These are phyloP conservation scores for Nemurella pictetii DNA, from an alignment of 2,888 invertebrate species.

Conservation along the genomic window DNA sequence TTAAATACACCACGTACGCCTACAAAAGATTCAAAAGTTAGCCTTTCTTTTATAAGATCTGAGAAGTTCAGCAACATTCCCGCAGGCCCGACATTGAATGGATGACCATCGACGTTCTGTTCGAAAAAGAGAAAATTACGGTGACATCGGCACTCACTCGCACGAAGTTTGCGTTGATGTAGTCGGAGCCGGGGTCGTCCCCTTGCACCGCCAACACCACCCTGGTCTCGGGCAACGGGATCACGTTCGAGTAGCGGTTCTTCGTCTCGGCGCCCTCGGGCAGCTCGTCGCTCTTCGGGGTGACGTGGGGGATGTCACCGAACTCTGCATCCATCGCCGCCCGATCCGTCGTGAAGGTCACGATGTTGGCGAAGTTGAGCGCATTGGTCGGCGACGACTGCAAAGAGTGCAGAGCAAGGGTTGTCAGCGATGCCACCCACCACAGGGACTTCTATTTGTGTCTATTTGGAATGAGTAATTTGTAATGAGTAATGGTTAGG, in stretches of 20 bases:
- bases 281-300: constrained; percentile 77
- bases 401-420: too few relatives aligned
- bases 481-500: too few relatives aligned
- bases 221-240: constrained; percentile 88
- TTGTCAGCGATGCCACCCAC: too few relatives aligned
- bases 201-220: constrained; percentile 74
- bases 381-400: constrained; percentile 71
- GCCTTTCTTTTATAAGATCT: too few relatives aligned
- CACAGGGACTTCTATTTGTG: too few relatives aligned
- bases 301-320: constrained; percentile 75
- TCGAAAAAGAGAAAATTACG: background rate
- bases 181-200: constrained; percentile 79
- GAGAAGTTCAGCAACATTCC: too few relatives aligned
- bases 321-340: constrained; percentile 81
- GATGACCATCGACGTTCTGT: too few relatives aligned
- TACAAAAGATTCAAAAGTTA: too few relatives aligned
- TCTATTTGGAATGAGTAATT: too few relatives aligned
- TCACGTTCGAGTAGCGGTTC: constrained; percentile 93
- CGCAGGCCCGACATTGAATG: too few relatives aligned
- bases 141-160: constrained; percentile 64
- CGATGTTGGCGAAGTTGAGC: constrained; percentile 76
- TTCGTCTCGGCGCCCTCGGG: constrained; percentile 87
- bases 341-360: constrained; percentile 67
- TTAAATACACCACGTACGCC: too few relatives aligned
- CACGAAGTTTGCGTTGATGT: constrained; percentile 92